These are phyloP conservation scores for Spodoptera exigua DNA, from an alignment of 2,888 invertebrate genomes.

Conservation along the genomic window DNA sequence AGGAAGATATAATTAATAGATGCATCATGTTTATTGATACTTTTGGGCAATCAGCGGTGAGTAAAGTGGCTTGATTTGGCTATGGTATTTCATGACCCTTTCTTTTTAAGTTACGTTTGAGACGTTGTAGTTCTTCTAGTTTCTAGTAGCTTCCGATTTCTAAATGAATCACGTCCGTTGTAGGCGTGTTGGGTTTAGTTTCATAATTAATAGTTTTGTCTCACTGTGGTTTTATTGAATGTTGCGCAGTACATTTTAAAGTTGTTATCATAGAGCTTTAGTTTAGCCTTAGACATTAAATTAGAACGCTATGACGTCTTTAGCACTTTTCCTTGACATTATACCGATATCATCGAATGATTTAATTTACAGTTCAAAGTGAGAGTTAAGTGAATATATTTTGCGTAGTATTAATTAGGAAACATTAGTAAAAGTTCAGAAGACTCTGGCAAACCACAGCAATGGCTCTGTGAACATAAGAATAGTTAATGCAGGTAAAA, in stretches of 20 bases:
- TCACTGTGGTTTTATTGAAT: conserved; percentile 3
- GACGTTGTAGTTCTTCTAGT: conserved; percentile 1
- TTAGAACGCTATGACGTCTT: too few species aligned
- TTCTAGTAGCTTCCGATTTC: conserved; percentile 12
- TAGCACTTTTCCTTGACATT: too few species aligned
- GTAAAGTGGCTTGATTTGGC: conserved; percentile 5
- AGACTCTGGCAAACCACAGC: too few species aligned
- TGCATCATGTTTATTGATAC: conserved; percentile 23
- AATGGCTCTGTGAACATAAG: too few species aligned
- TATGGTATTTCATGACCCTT: conserved; percentile 12
- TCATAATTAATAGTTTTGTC: conserved; percentile 7
- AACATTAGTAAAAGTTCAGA: too few species aligned
- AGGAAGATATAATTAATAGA: conserved; percentile 19
- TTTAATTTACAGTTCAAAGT: too few species aligned
- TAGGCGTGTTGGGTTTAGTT: background rate
- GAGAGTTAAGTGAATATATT: too few species aligned
- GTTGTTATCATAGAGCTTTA: too few species aligned
- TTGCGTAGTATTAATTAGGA: too few species aligned
- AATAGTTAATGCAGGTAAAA: too few species aligned
- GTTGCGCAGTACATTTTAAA: conserved; percentile 12
- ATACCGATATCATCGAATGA: too few species aligned
- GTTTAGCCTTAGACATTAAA: too few species aligned
- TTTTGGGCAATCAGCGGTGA: conserved; percentile 22
- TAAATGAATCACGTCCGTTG: conserved; percentile 8
- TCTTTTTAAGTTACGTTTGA: conserved; percentile 6